phyloP scores from a whole-genome alignment of 2,888 invertebrate species.

The Smittia aterrima region DNA sequence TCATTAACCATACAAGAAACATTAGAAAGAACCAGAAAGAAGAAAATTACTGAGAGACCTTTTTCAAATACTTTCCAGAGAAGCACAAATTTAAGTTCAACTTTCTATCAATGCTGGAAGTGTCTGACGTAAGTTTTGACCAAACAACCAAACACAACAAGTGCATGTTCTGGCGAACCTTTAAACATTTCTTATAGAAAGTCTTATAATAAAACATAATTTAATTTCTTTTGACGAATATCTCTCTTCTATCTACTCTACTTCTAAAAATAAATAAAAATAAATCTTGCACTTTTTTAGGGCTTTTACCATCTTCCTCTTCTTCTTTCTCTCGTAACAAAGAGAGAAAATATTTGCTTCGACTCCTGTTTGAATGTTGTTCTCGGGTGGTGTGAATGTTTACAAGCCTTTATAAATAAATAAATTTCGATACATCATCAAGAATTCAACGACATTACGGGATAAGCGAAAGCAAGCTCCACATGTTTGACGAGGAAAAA shows the following conservation, averaged over 20 bases:
- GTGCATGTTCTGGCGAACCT: slow-evolving; percentile 31
- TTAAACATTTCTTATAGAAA: slow-evolving; percentile 29
- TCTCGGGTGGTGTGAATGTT: slow-evolving; percentile 23
- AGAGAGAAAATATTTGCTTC: neutral
- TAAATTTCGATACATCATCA: slow-evolving; percentile 40
- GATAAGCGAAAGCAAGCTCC: slow-evolving; percentile 22
- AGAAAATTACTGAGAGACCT: slow-evolving; percentile 1
- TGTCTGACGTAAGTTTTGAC: slow-evolving; percentile 28
- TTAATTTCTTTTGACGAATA: slow-evolving; percentile 9
- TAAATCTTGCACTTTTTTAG: slow-evolving; percentile 1
- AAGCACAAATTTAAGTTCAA: neutral
- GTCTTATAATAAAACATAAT: slow-evolving; percentile 20
- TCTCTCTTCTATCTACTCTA: neutral
- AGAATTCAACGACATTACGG: slow-evolving; percentile 35
- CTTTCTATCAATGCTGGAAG: slow-evolving; percentile 28
- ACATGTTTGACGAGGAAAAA: slow-evolving; percentile 30
- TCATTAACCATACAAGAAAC: slow-evolving; percentile 9
- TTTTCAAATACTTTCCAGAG: slow-evolving; percentile 27
- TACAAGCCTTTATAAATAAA: slow-evolving; percentile 40
- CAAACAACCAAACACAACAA: slow-evolving; percentile 7
- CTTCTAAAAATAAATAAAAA: neutral
- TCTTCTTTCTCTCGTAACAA: neutral
- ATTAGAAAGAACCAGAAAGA: neutral
- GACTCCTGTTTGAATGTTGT: slow-evolving; percentile 1
- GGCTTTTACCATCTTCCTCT: neutral